phyloP scores from a whole-genome alignment of 1,140 invertebrate species.

The Eufriesea mexicana region DNA sequence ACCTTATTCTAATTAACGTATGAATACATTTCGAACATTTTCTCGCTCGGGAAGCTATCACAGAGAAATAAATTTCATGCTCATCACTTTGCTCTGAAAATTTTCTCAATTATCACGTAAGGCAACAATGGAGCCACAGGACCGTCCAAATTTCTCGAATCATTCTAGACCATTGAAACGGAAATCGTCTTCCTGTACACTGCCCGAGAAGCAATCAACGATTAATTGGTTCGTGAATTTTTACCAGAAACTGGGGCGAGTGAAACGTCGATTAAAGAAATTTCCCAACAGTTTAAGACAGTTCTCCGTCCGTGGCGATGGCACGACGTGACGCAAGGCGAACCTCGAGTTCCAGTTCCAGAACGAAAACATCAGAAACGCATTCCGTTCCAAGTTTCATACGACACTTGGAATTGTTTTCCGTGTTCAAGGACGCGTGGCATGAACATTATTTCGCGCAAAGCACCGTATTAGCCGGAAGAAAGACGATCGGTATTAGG shows the following conservation, averaged over 20 bases:
- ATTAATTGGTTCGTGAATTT: not conserved
- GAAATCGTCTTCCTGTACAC: too few relatives aligned
- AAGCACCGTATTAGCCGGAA: constrained; percentile 63
- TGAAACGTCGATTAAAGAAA: not conserved
- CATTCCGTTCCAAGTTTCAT: constrained; percentile 20
- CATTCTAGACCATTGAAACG: too few relatives aligned
- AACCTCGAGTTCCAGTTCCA: not conserved
- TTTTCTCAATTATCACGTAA: not conserved
- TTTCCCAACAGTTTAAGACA: not conserved
- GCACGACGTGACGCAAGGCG: not conserved
- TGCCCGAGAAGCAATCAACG: not conserved
- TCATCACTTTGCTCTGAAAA: not conserved
- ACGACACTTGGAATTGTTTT: constrained; percentile 27
- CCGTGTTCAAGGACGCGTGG: constrained; percentile 28
- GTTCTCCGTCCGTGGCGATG: too few relatives aligned
- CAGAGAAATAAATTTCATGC: too few relatives aligned
- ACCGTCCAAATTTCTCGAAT: not conserved
- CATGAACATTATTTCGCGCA: constrained; percentile 54
- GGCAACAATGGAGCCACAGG: not conserved
- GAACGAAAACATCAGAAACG: constrained; percentile 25
- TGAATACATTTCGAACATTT: too few relatives aligned
- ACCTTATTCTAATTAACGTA: too few relatives aligned
- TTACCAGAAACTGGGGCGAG: not conserved
- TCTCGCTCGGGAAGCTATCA: too few relatives aligned
- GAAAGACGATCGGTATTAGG: constrained; percentile 60